Conservation (phyloP, 1,140 invertebrate genomes). For the Cotesia typhae region DNA sequence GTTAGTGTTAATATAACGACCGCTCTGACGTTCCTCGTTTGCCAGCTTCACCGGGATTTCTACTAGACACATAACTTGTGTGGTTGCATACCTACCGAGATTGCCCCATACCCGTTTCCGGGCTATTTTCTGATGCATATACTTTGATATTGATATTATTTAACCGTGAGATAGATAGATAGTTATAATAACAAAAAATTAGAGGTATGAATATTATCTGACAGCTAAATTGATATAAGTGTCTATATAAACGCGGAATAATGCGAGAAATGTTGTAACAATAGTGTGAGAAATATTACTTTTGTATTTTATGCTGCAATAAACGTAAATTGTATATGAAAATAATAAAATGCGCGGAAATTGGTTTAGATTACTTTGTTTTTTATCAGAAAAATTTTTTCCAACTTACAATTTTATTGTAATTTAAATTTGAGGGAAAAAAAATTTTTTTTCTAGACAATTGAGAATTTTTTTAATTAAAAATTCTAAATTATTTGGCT, state of each 20-base stretch:
- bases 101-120: neutral
- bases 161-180: too few relatives aligned
- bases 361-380: too few relatives aligned
- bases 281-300: constrained; percentile 9
- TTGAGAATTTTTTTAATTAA: too few relatives aligned
- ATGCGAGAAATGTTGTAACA: constrained; percentile 20
- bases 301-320: neutral
- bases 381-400: too few relatives aligned
- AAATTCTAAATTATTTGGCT: too few relatives aligned
- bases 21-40: neutral
- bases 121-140: neutral
- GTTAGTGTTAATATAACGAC: constrained; percentile 14
- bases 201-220: neutral
- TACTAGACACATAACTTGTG: constrained; percentile 15
- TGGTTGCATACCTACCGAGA: neutral
- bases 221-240: constrained; percentile 11
- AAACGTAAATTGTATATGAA: neutral
- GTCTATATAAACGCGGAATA: constrained; percentile 16
- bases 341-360: neutral
- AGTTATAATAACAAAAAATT: constrained; percentile 2
- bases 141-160: too few relatives aligned
- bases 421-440: too few relatives aligned
- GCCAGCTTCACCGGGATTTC: constrained; percentile 6
- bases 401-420: too few relatives aligned
- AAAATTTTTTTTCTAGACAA: too few relatives aligned